Base-by-base conservation (phyloP, 2,888 invertebrate genomes). In the Habrosyne pyritoides region DNA sequence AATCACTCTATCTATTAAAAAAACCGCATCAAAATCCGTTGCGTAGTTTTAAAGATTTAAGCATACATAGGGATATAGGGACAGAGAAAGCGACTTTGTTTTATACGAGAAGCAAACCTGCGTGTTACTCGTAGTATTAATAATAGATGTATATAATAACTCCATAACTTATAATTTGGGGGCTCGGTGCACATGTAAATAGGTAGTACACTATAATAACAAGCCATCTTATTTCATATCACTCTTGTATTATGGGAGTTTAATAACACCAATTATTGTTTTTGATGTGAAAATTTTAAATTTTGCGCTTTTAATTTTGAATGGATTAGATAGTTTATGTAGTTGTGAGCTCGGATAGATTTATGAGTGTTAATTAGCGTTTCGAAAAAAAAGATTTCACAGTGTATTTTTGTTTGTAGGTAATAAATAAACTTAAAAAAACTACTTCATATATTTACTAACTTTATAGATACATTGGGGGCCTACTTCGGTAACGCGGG, bases 191-290 rank as follows among this genome's bases (percentile, higher is more conserved):
- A 28, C 28, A 50, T 50, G 50, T 50, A 50, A 50, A 50, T 49
- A 24, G 48, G 24, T 24, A 3, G 24, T 24, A 52, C 47, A 26
- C 30, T 53, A 56, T 56, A 71, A 65, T 71, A 68, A 71, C 63
- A 54, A 68, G 64, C 56, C 33, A 52, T 62, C 62, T 63, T 62
- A 70, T 61, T 61, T 69, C 54, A 57, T 55, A 53, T 64, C 60
- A 59, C 61, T 62, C 53, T 53, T 57, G 47, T 50, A 28, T 50
- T 50, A 50, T 50, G 28, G 28, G 26, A 28, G 21, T 50, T 50
- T 50, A 28, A 50, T 50, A 12, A 50, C 50, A 50, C 30, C 28
- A 50, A 50, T 50, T 50, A 28, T 18, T 10, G 50, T 28, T 5
- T 50, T 30, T 24, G 48, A 18, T 49, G 14, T 5, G 42, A n/a